phyloP scores from a whole-genome alignment of 2,888 invertebrate species.

The Metalampra italica region DNA sequence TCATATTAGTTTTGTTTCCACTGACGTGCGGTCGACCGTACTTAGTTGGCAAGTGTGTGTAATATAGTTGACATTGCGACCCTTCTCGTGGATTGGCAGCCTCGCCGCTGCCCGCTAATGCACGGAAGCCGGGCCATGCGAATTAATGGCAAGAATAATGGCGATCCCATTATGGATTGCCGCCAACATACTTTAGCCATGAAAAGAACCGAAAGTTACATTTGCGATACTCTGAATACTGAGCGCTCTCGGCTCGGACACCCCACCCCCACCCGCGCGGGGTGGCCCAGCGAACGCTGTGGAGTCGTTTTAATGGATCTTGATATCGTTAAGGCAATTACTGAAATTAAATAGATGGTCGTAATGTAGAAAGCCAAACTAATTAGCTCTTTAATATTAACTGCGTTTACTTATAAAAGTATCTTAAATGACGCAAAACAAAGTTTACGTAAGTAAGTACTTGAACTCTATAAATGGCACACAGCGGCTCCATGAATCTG shows the following conservation, averaged over 20 bases:
- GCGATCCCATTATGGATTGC: slow-evolving; percentile 80
- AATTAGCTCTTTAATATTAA: neutral
- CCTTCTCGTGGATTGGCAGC: slow-evolving; percentile 67
- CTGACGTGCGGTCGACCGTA: too few relatives aligned
- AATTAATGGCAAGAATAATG: slow-evolving; percentile 79
- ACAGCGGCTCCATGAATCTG: too few relatives aligned
- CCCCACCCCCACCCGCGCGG: slow-evolving; percentile 34
- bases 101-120: slow-evolving; percentile 70
- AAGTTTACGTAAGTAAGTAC: too few relatives aligned
- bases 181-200: slow-evolving; percentile 79
- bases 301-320: slow-evolving; percentile 43
- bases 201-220: slow-evolving; percentile 80
- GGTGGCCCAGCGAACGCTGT: slow-evolving; percentile 40
- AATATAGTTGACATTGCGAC: slow-evolving; percentile 45
- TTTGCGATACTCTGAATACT: slow-evolving; percentile 79
- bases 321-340: slow-evolving; percentile 35
- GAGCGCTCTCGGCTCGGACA: slow-evolving; percentile 63
- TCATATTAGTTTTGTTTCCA: too few relatives aligned
- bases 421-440: too few relatives aligned
- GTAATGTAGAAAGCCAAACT: slow-evolving; percentile 14
- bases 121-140: slow-evolving; percentile 75
- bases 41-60: slow-evolving; percentile 22
- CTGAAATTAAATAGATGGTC: slow-evolving; percentile 33
- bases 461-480: too few relatives aligned
- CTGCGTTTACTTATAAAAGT: neutral